Evolutionary conservation across 2,797 vertebrate genomes (phyloP), one percentile per base, ranked within the genome.

Genomic region (Varecia variegata): DNA sequence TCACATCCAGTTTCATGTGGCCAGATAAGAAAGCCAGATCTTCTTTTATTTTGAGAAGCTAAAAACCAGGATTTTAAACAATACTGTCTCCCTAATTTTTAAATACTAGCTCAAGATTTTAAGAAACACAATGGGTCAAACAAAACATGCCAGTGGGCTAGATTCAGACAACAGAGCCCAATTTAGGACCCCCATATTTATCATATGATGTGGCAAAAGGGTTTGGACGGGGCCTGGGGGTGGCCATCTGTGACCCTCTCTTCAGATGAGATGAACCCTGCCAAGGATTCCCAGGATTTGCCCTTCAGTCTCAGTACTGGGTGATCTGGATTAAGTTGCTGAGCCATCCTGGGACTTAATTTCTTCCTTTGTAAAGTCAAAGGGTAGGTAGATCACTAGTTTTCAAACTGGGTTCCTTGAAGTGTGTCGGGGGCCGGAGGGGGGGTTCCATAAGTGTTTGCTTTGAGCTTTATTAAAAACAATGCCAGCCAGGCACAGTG

Each of bases 11-110:
- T 79, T 56, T n/a, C 47, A 21, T 45, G 52, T 87, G 87, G 67
- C 65, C 40, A 35, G 60, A 47, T 35, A n/a, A 82, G 73, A 91
- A 88, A 82, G 58, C 25, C 13, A 73, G 58, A 56, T 52, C 38
- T 38, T n/a, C 40, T 90, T 5, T 10, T 67, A 67, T 32, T 68
- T 35, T 43, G n/a, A 92, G 81, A 83, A 68, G 38, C 54, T 14
- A 40, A 94, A 65, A 45, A 81, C 54, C 23, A 58, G 35, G 14
- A 92, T 76, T 92, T 67, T n/a, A n/a, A 89, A 92, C 80, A 52
- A 68, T 40, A 30, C 68, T 40, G 5, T 83, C 32, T 95, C 13
- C 23, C 43, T 62, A 30, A 40, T 70, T 76, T 92, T 82, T 38
- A 76, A 82, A 60, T 54, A 70, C 54, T 71, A 77, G 23, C 54